phyloP scores from a whole-genome alignment of 30 jellyfish, hydroid and myxozoan genomes.

The Hydra vulgaris region DNA sequence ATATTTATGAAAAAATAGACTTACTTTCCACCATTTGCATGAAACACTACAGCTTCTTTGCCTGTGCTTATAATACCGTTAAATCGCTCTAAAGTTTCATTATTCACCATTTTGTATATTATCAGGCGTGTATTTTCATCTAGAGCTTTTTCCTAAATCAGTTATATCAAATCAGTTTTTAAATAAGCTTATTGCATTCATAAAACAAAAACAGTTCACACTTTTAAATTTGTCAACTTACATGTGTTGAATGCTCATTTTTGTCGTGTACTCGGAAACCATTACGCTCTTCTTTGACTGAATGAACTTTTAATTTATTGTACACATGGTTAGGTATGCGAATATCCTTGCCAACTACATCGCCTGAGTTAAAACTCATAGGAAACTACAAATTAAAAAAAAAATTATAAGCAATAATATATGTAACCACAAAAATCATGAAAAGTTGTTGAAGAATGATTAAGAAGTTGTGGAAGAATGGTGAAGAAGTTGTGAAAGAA shows the following conservation, averaged over 20 bases:
- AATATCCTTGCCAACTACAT: slow-evolving; percentile 71
- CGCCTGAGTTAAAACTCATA: slow-evolving; percentile 80
- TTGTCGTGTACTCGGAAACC: slow-evolving; percentile 69
- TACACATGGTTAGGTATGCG: slow-evolving; percentile 93
- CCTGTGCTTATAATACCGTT: slow-evolving; percentile 97
- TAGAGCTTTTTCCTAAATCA: slow-evolving; percentile 79
- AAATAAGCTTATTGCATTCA: too few species aligned
- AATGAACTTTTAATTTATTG: slow-evolving; percentile 70
- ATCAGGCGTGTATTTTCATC: slow-evolving; percentile 84
- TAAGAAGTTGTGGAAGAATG: too few species aligned
- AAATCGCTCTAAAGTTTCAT: slow-evolving; percentile 54
- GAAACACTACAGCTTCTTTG: slow-evolving; percentile 95
- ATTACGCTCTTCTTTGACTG: slow-evolving; percentile 79
- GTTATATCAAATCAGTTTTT: too few species aligned
- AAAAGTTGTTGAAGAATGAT: too few species aligned
- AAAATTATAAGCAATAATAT: not conserved
- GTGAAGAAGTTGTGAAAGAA: too few species aligned
- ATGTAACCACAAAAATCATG: not conserved
- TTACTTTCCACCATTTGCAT: slow-evolving; percentile 91
- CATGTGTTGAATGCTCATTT: slow-evolving; percentile 91
- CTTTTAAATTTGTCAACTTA: slow-evolving; percentile 2
- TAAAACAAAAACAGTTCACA: too few species aligned
- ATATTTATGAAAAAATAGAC: slow-evolving; percentile 19
- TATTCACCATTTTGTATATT: slow-evolving; percentile 73
- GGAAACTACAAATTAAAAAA: slow-evolving; percentile 60